phyloP scores from a whole-genome alignment of 2,113 vertebrate species.

The Cyanoderma ruficeps region DNA sequence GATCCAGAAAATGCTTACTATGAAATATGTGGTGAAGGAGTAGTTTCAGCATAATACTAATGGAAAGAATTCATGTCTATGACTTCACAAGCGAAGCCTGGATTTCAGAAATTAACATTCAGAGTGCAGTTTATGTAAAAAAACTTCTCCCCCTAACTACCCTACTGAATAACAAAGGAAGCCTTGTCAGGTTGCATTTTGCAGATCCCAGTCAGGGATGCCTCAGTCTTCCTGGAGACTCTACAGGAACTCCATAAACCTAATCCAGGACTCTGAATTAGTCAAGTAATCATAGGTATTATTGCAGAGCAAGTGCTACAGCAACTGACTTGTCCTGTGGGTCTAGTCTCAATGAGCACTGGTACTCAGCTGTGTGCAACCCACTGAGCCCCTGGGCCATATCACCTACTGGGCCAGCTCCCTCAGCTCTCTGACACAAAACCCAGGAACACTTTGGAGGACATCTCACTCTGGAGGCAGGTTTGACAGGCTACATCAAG shows the following conservation, averaged over 20 bases:
- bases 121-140: neutral
- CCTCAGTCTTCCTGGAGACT: neutral
- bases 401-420: neutral
- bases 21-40: neutral
- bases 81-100: neutral
- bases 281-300: neutral
- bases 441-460: neutral
- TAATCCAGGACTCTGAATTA: neutral
- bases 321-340: neutral
- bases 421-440: neutral
- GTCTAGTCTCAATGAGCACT: neutral
- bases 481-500: neutral
- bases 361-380: neutral
- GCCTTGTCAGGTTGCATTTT: neutral
- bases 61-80: neutral
- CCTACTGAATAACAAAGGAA: neutral
- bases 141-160: neutral
- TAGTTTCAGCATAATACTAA: neutral
- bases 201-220: neutral
- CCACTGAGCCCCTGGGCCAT: neutral
- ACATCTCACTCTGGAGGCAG: neutral
- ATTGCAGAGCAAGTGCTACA: neutral
- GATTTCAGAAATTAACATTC: neutral
- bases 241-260: neutral
- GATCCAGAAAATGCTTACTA: neutral